Evolutionary conservation across 2,888 invertebrate species (phyloP), one percentile per base, ranked within the genome.

Genomic region (Lagria hirta): DNA sequence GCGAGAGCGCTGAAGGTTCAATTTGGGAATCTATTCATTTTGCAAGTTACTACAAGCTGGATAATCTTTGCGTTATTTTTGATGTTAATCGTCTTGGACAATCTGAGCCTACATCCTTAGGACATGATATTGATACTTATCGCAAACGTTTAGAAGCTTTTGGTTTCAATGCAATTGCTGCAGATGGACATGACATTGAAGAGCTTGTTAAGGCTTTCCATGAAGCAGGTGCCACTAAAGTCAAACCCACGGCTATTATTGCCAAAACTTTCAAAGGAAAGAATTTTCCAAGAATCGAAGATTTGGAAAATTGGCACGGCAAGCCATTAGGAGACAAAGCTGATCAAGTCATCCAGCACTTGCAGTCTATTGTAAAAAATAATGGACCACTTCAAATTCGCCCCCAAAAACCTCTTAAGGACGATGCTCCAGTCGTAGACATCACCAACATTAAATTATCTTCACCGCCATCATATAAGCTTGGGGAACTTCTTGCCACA

Each of bases 11-110:
- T 0, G 99, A 99, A 76, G 99, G 99, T 43, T 95, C 95, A 28
- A 81, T 98, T 53, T 98, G 97, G 97, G 97, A 98, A 75, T 94
- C 96, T 0, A 77, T 97, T 48, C 86, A 94, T 64, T 99, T 99
- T 75, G 91, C 95, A 29, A 87, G 91, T 47, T 82, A 89, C 72
- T 97, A 99, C 76, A 88, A 93, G 53, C 79, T 99, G 34, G 96
- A 98, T 75, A 99, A 99, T 75, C 77, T 99, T 20, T 94, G 95
- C 43, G 93, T 94, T 13, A 89, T 99, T 65, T 90, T 99, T 65
- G 99, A 99, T 70, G 83, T 99, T 23, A 99, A 99, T 74, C 83
- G 99, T 27, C 79, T 99, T 26, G 99, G 99, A 2, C 99, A 99
- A 75, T 97, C 96, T 16, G 95, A 97, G 65, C 84, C 94, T 7